Base-by-base conservation (phyloP, 2,888 invertebrate genomes). In the Hydropsyche betteni region DNA sequence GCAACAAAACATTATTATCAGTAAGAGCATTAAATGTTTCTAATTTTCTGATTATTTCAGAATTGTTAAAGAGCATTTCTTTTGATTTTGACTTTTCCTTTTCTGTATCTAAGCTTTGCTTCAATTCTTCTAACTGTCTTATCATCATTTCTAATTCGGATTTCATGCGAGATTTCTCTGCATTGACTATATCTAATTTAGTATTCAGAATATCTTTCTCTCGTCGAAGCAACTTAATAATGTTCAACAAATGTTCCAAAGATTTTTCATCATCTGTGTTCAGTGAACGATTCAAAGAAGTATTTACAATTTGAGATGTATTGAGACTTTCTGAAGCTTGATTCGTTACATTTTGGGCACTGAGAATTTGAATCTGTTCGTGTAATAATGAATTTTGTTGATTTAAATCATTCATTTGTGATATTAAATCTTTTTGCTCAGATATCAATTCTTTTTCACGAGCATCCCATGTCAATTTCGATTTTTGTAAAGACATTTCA, bases 21-120 rank as follows among this genome's bases (percentile, higher is more conserved):
- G 95, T 93, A 69, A 98, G 90, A 0, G 97, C 94, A 86, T 96
- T 96, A 10, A 97, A 85, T 0, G 95, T 96, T 85, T 97, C 97
- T 4, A 94, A 91, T 87, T 96, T 96, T 72, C 94, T 90, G 81
- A 98, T 85, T 78, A 98, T 89, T 83, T 97, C 96, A 5, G 94
- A 91, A 83, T 97, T 96, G 82, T 93, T 94, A 0, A 93, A 91
- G 3, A 95, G 93, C 2, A 94, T 91, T 74, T 93, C 89, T 74
- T 90, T 89, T 0, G 92, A 91, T 85, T 95, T 94, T 0, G 91
- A 89, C 80, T 91, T 90, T 81, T 94, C 91, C 82, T 94, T 93
- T 50, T 90, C 87, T 76, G 88, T 89, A 69, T 89, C 84, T 58
- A 89, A 85, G 2, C 24, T n/a, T 10, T 50, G 16, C 24, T 44